These are phyloP conservation scores for Tetraodon nigroviridis DNA, from an alignment of 2,113 vertebrate species.

Conservation along the genomic window DNA sequence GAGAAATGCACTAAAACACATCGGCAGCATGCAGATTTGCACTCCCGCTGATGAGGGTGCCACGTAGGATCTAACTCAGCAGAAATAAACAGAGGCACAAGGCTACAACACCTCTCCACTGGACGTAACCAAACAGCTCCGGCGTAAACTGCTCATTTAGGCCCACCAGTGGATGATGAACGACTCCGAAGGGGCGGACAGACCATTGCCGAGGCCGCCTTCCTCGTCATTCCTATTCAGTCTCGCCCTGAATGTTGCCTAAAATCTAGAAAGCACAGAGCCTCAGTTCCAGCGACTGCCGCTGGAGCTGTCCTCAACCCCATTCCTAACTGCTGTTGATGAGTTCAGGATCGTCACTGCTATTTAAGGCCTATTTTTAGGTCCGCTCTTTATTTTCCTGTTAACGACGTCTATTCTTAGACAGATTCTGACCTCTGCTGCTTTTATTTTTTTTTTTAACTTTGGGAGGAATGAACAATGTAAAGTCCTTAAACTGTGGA, in stretches of 20 bases:
- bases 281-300: too few relatives aligned
- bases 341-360: background rate
- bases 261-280: too few relatives aligned
- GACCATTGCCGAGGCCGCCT: constrained; percentile 19
- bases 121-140: background rate
- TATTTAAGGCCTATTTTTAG: background rate
- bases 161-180: constrained; percentile 17
- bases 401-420: constrained; percentile 48
- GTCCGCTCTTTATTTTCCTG: constrained; percentile 29
- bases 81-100: background rate
- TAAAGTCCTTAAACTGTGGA: background rate
- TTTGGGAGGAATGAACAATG: background rate
- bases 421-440: constrained; percentile 30
- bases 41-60: constrained; percentile 38
- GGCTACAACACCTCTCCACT: too few relatives aligned
- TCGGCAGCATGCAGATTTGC: constrained; percentile 17
- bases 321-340: too few relatives aligned
- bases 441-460: background rate
- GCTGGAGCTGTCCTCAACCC: too few relatives aligned
- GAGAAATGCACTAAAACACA: constrained; percentile 13
- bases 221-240: background rate
- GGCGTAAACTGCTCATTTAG: constrained; percentile 42
- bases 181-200: too few relatives aligned
- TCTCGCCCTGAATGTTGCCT: too few relatives aligned
- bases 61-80: constrained; percentile 50